phyloP scores from a whole-genome alignment of 1,140 invertebrate species.

The Panulirus ornatus region DNA sequence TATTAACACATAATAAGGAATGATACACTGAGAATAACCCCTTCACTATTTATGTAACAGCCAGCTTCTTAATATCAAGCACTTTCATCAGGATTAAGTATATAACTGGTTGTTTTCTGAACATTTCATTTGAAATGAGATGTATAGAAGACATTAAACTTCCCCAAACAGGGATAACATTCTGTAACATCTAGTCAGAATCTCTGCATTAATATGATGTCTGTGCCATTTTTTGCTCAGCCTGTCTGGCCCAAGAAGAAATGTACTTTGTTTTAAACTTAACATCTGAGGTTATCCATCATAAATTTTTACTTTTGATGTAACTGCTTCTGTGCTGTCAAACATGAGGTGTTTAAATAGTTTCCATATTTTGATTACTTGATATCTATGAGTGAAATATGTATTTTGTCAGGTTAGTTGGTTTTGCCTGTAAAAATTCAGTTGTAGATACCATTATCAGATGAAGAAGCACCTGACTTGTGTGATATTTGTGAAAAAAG shows the following conservation, averaged over 20 bases:
- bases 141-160: conserved; percentile 31
- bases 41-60: neutral
- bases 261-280: too few species aligned
- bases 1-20: conserved; percentile 18
- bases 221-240: conserved; percentile 61
- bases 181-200: conserved; percentile 68
- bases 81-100: conserved; percentile 44
- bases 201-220: conserved; percentile 41
- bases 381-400: neutral
- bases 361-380: neutral
- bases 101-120: neutral
- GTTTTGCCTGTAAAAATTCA: too few species aligned
- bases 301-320: neutral
- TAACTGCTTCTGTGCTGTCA: neutral
- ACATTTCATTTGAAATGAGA: conserved; percentile 31
- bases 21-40: conserved; percentile 17
- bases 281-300: neutral
- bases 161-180: conserved; percentile 29
- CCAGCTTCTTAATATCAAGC: conserved; percentile 25
- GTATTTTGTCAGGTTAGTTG: neutral
- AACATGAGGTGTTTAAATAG: neutral
- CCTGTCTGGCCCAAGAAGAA: conserved; percentile 12
- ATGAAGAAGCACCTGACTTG: too few species aligned
- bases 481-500: too few species aligned
- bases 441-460: too few species aligned